Evolutionary conservation across 2,888 invertebrate species (phyloP).

Genomic region (Bugula neritina): DNA sequence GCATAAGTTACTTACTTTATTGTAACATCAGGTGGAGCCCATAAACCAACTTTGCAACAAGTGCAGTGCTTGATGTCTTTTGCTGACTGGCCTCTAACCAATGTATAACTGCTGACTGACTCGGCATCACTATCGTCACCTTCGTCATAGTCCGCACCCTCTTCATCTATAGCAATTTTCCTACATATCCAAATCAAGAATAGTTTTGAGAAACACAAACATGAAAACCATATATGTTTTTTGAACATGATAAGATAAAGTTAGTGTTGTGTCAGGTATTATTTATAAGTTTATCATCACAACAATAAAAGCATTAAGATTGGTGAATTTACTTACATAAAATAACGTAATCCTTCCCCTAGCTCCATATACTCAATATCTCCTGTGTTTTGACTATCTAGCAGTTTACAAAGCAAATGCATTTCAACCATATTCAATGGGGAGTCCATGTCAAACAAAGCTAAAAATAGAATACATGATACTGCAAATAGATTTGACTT

Average conservation of each 20-base stretch:
- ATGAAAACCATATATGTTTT: too few relatives aligned
- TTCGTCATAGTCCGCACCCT: background rate
- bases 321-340: conserved; percentile 39
- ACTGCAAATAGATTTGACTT: too few relatives aligned
- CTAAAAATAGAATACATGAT: conserved; percentile 37
- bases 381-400: conserved; percentile 43
- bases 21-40: background rate
- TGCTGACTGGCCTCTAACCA: conserved; percentile 9
- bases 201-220: too few relatives aligned
- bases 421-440: conserved; percentile 43
- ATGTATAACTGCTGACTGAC: background rate
- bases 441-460: conserved; percentile 41
- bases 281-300: too few relatives aligned
- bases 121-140: background rate
- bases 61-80: conserved; percentile 12
- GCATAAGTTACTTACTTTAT: conserved; percentile 1
- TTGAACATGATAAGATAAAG: too few relatives aligned
- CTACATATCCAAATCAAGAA: too few relatives aligned
- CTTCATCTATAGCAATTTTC: background rate
- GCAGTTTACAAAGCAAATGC: conserved; percentile 43
- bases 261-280: too few relatives aligned
- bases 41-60: conserved; percentile 26
- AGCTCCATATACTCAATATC: conserved; percentile 46
- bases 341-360: conserved; percentile 39
- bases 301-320: too few relatives aligned